Evolutionary conservation across 2,888 invertebrate genomes (phyloP), one percentile per base, ranked within the genome.

Genomic region (Chymomyza fuscimana): DNA sequence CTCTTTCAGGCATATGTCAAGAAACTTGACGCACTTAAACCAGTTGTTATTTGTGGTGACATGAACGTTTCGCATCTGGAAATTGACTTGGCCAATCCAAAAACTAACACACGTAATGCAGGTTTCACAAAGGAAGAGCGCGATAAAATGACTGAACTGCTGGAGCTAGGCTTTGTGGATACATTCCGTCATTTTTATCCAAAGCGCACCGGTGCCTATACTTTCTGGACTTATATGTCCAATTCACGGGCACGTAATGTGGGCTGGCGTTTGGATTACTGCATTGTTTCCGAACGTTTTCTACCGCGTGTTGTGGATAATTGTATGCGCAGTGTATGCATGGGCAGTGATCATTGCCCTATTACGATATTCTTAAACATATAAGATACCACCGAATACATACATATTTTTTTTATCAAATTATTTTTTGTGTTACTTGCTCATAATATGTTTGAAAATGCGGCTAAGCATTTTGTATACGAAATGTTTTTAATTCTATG

Each of bases 241-340:
- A 97, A 97, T 91, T 94, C 97, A 7, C 93, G 99, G 65, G 93
- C 95, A 10, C 98, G 96, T 89, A 98, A 99, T 92, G 94, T 98
- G 77, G 99, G 99, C 91, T 99, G 99, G 98, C 94, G 99, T 86
- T 92, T 99, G 89, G 99, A 99, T 92, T 99, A 99, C 92, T 99
- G 97, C 91, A 93, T 99, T 65, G 92, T 97, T 9, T 98, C 99
- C 0, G 93, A 98, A 86, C 93, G 96, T 66, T 93, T 99, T 29
- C 90, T 95, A 79, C 93, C 95, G 1, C 94, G 95, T 50, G 92
- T 99, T 54, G 97, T 97, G 89, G 98, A 99, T 91, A 96, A 94
- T 89, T 93, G 95, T 25, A 97, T 99, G 79, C 94, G 97, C 62
- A 94, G 93, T 67, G 93, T 95, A 77, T 96, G 98, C 5, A 94